Evolutionary conservation across 2,888 invertebrate genomes (phyloP).

Genomic region (Exephanes ischioxanthus): DNA sequence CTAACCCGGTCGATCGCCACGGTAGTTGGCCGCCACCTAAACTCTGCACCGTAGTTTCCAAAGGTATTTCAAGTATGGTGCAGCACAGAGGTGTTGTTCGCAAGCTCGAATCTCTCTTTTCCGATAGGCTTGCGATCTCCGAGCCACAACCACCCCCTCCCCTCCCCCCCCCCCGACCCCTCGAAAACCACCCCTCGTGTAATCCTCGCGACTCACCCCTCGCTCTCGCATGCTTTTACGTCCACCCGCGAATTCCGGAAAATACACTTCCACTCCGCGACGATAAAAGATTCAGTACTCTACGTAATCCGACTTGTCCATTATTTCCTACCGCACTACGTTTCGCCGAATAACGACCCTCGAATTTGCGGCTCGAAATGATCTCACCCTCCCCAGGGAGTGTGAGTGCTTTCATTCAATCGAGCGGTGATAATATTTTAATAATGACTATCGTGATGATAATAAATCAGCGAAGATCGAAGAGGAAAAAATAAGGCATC

Average conservation of each 20-base stretch:
- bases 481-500: not conserved
- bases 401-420: not conserved
- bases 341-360: conserved; percentile 14
- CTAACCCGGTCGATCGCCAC: not conserved
- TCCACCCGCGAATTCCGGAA: conserved; percentile 13
- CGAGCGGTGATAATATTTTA: not conserved
- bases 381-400: not conserved
- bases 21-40: not conserved
- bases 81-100: not conserved
- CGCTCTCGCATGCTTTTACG: not conserved
- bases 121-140: conserved; percentile 8
- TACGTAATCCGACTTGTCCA: not conserved
- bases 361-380: not conserved
- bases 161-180: not conserved
- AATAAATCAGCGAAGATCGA: no score
- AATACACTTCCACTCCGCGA: conserved; percentile 9
- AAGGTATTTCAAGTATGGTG: conserved; percentile 12
- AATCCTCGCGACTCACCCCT: not conserved
- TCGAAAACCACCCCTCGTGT: conserved; percentile 26
- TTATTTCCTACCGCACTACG: conserved; percentile 10
- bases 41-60: conserved; percentile 7
- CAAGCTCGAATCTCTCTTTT: not conserved
- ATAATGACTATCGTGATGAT: not conserved
- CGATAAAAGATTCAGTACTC: conserved; percentile 19
- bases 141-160: not conserved